A percentile compares a stretch with the other conserved stretches of the same genome.
These are phyloP conservation scores for Anolis carolinensis DNA, from an alignment of 2,113 vertebrate species.

Conservation along the genomic window DNA sequence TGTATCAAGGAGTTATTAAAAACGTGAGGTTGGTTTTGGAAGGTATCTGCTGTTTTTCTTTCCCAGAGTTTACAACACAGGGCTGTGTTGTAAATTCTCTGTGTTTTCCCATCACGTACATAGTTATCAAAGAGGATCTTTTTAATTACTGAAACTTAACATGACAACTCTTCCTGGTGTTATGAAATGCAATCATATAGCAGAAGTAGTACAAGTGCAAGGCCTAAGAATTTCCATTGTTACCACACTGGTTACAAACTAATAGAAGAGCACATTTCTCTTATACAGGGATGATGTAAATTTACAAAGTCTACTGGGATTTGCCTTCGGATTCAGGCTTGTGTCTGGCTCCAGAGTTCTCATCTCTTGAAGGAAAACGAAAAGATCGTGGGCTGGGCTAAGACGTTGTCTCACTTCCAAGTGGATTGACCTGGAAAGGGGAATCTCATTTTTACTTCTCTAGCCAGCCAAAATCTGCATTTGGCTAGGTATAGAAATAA, in stretches of 20 bases:
- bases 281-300: neutral
- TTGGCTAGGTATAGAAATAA: too few species aligned
- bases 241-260: neutral
- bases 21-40: constrained; percentile 48
- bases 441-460: neutral
- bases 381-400: neutral
- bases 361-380: neutral
- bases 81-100: constrained; percentile 47
- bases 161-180: constrained; percentile 1
- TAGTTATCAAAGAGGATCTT: neutral
- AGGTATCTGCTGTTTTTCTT: constrained; percentile 32
- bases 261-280: neutral
- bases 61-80: neutral
- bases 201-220: neutral
- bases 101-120: constrained; percentile 37
- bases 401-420: too few species aligned
- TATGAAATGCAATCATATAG: neutral
- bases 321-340: neutral
- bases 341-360: neutral
- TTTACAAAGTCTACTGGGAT: neutral
- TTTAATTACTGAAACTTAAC: constrained; percentile 34
- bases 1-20: constrained; percentile 53
- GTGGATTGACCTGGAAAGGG: neutral
- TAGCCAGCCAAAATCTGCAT: too few species aligned
- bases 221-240: neutral